phyloP scores from a whole-genome alignment of 2,888 invertebrate species.

The Pycnomerus fuliginosus region DNA sequence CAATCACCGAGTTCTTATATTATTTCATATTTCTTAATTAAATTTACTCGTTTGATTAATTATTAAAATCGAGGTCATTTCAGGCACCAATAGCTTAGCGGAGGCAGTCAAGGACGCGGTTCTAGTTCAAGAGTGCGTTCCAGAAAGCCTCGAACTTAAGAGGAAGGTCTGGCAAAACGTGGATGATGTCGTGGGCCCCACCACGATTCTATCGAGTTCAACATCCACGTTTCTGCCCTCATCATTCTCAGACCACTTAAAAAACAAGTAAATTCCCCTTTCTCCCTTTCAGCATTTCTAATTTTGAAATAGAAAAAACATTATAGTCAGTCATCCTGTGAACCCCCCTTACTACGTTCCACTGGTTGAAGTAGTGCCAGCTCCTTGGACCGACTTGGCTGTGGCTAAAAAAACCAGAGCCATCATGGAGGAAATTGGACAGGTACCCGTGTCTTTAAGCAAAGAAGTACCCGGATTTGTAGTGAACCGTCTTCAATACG shows the following conservation, averaged over 20 bases:
- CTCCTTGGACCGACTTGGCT: constrained; percentile 86
- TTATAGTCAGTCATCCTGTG: constrained; percentile 89
- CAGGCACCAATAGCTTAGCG: constrained; percentile 67
- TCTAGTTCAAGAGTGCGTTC: constrained; percentile 91
- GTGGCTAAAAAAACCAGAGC: constrained; percentile 72
- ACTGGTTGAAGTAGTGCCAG: constrained; percentile 90
- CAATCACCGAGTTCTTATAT: not conserved
- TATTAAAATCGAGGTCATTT: constrained; percentile 24
- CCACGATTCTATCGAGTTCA: constrained; percentile 86
- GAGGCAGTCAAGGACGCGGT: constrained; percentile 74
- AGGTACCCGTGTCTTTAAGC: constrained; percentile 82
- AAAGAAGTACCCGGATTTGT: constrained; percentile 92
- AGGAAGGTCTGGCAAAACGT: constrained; percentile 74
- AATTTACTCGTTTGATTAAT: not conserved
- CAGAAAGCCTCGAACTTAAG: constrained; percentile 85
- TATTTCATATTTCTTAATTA: not conserved
- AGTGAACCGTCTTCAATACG: constrained; percentile 93
- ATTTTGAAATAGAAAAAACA: constrained; percentile 55
- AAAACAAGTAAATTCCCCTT: constrained; percentile 57
- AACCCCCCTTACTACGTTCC: constrained; percentile 97
- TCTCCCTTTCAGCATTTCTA: not conserved
- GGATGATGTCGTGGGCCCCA: constrained; percentile 73
- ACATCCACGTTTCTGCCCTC: constrained; percentile 93
- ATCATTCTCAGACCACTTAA: constrained; percentile 75
- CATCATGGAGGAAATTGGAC: constrained; percentile 86